phyloP scores from a whole-genome alignment of 2,797 vertebrate species.

The Kryptopterus vitreolus region DNA sequence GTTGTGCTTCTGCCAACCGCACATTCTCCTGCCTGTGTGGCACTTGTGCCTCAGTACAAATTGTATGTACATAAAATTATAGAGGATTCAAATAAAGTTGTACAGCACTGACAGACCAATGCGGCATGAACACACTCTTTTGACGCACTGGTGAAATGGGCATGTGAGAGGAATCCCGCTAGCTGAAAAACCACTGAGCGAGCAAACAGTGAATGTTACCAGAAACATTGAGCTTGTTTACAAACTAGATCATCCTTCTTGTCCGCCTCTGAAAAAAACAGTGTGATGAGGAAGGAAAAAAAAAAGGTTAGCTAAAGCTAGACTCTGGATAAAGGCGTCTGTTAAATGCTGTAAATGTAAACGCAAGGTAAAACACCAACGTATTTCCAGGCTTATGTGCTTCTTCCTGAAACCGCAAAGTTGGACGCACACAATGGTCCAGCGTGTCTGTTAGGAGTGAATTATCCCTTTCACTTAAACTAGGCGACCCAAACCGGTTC shows the following conservation, averaged over 20 bases:
- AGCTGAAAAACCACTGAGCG: not conserved
- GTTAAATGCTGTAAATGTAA: too few species aligned
- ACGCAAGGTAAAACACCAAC: too few species aligned
- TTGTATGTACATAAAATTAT: constrained; percentile 6
- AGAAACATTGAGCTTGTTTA: not conserved
- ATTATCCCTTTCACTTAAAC: too few species aligned
- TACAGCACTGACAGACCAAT: constrained; percentile 15
- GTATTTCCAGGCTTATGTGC: too few species aligned
- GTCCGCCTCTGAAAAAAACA: too few species aligned
- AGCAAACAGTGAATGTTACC: not conserved
- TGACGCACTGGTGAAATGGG: not conserved
- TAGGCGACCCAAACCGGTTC: too few species aligned
- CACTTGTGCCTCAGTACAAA: not conserved
- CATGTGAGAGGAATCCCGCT: not conserved
- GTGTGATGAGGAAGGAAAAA: too few species aligned
- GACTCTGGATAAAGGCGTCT: too few species aligned
- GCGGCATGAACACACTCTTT: not conserved
- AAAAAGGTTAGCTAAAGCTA: too few species aligned
- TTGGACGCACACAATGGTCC: too few species aligned
- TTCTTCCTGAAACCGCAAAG: too few species aligned
- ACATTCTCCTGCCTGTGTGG: constrained; percentile 21
- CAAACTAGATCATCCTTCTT: not conserved
- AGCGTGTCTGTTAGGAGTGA: too few species aligned
- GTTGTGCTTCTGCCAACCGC: constrained; percentile 27
- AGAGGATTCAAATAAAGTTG: constrained; percentile 5